Evolutionary conservation across 2,113 vertebrate genomes (phyloP), one percentile per base, ranked within the genome.

Genomic region (Canis aureus): DNA sequence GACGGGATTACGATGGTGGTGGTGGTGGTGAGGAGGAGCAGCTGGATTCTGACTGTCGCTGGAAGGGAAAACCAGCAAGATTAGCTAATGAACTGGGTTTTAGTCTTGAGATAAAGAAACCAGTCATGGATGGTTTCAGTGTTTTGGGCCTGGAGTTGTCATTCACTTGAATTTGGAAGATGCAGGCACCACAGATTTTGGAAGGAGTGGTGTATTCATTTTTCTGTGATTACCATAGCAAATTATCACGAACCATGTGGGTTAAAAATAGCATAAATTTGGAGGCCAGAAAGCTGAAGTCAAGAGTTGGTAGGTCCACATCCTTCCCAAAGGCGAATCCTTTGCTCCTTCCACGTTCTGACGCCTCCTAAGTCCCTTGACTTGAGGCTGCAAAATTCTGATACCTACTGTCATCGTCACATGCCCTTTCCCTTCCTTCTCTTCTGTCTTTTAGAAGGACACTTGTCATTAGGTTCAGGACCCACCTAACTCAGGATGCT

Each of bases 1-100:
- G 10, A 3, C 35, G 22, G 35, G 22, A 5, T 49, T 12, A 29
- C 0, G 3, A 27, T 19, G 3, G 7, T 13, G 10, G 23, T n/a
- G 20, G 20, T 29, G 16, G 8, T 66, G 35, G 25, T 29, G 16
- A 8, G 60, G 35, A 91, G 53, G 38, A 76, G 62, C 0, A 11
- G 27, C 19, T 86, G 59, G 16, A 89, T 92, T 59, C 76, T 25
- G 2, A 51, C 22, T 55, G 20, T 0, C 38, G 25, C 5, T 17
- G 80, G 8, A 67, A 73, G n/a, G 51, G 29, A 74, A 86, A 89
- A 20, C 19, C 76, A 79, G 43, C 4, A 84, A 59, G 20, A 85
- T 53, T 60, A 55, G 16, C 59, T 81, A 51, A 90, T 16, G 8
- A 59, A 49, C 8, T 62, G 27, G 43, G 23, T 85, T 60, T 89